Conservation (phyloP, 2,797 vertebrate species). For the Typhlichthys subterraneus region DNA sequence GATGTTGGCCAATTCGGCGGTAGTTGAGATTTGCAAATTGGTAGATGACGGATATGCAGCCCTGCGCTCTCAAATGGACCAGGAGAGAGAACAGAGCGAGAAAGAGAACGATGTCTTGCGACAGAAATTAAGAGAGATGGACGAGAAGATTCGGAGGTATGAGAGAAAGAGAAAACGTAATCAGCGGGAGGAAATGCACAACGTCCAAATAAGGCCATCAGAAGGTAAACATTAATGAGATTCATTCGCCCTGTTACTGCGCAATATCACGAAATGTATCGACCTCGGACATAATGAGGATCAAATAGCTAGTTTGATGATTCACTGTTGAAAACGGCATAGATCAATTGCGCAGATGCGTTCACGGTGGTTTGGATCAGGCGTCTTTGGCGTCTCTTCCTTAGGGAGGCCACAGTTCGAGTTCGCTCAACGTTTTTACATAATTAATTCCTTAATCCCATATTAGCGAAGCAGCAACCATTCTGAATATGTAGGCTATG, state of each 20-base stretch:
- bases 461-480: no score
- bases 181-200: conserved; percentile 52
- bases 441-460: no score
- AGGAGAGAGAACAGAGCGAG: conserved; percentile 64
- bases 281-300: no score
- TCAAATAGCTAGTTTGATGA: no score
- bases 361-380: no score
- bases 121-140: conserved; percentile 70
- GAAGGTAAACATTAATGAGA: conserved; percentile 44
- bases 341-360: no score
- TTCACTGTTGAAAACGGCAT: no score
- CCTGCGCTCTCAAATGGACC: conserved; percentile 75
- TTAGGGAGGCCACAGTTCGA: no score
- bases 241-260: conserved; percentile 1
- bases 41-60: conserved; percentile 78
- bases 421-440: no score
- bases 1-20: conserved; percentile 78
- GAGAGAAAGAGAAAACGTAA: conserved; percentile 69
- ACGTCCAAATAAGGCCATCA: conserved; percentile 39
- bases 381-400: no score
- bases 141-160: conserved; percentile 69
- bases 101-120: conserved; percentile 75
- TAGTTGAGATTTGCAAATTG: conserved; percentile 79
- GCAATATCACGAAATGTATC: neutral
- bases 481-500: no score